Conservation (phyloP, 1,140 invertebrate species). For the Brachionus koreanus region DNA sequence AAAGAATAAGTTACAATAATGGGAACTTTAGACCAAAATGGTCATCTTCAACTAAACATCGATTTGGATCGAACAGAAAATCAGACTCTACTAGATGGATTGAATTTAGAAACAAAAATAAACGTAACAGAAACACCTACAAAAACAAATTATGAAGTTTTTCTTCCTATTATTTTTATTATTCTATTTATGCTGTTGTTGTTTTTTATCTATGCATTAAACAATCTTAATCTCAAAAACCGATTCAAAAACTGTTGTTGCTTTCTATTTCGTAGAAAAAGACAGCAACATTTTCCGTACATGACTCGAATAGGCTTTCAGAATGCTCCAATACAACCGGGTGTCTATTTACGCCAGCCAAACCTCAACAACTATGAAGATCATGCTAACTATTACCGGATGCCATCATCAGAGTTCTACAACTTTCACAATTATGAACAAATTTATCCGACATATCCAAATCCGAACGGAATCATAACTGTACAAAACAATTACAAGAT, state of each 20-base stretch:
- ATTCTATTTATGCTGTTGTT: conserved; percentile 15
- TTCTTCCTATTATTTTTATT: conserved; percentile 31
- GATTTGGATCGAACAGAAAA: background rate
- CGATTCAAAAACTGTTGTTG: background rate
- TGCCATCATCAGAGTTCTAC: background rate
- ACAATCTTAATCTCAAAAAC: conserved; percentile 22
- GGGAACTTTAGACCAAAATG: conserved; percentile 2
- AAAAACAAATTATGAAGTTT: background rate
- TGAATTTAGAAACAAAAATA: background rate
- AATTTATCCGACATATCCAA: background rate
- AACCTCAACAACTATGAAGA: conserved; percentile 28
- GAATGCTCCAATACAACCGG: background rate
- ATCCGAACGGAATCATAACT: background rate
- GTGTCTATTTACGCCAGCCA: background rate
- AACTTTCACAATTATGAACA: conserved; percentile 38
- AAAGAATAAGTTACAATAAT: background rate
- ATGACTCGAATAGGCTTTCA: background rate
- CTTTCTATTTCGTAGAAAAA: background rate
- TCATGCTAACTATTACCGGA: background rate
- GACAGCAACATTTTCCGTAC: background rate
- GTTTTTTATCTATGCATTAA: conserved; percentile 35
- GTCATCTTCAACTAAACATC: background rate
- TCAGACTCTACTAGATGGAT: background rate
- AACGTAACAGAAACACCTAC: background rate
- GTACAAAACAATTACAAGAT: conserved; percentile 24